Percentiles rank a stretch among this genome's conserved stretches.
These are phyloP conservation scores for Perithous albicinctus DNA, from an alignment of 2,888 invertebrate species.

Conservation along the genomic window DNA sequence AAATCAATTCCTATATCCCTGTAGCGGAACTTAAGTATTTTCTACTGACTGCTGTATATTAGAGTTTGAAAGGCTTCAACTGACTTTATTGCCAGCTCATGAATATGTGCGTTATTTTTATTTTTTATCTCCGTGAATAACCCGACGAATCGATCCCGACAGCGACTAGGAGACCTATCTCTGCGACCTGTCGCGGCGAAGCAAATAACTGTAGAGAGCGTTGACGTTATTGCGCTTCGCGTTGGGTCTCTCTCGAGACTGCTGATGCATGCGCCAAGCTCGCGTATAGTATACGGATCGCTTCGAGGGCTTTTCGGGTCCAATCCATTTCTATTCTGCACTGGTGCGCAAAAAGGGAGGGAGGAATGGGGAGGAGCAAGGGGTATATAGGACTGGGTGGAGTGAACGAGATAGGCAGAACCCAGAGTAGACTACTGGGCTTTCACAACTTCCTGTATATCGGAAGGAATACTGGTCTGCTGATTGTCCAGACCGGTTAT, in stretches of 20 bases:
- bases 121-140: slow-evolving; percentile 6
- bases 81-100: not conserved
- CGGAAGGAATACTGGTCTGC: not conserved
- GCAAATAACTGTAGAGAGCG: slow-evolving; percentile 27
- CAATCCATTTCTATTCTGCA: slow-evolving; percentile 37
- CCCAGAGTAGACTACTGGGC: slow-evolving; percentile 9
- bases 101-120: slow-evolving; percentile 11
- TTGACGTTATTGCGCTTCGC: slow-evolving; percentile 37
- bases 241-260: slow-evolving; percentile 29
- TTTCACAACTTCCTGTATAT: slow-evolving; percentile 9
- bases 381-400: not conserved
- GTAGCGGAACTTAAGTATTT: not conserved
- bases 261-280: slow-evolving; percentile 35
- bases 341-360: slow-evolving; percentile 9
- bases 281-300: slow-evolving; percentile 17
- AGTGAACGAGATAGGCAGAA: not conserved
- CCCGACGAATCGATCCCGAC: slow-evolving; percentile 22
- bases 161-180: slow-evolving; percentile 21
- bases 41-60: not conserved
- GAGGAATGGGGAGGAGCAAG: not conserved
- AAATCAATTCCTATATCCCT: not conserved
- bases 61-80: not conserved
- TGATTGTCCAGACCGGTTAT: slow-evolving; percentile 4
- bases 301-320: slow-evolving; percentile 33
- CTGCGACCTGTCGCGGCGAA: slow-evolving; percentile 13